Base-by-base conservation (phyloP, 2,113 vertebrate species). In the Trochalopteron elliotii region DNA sequence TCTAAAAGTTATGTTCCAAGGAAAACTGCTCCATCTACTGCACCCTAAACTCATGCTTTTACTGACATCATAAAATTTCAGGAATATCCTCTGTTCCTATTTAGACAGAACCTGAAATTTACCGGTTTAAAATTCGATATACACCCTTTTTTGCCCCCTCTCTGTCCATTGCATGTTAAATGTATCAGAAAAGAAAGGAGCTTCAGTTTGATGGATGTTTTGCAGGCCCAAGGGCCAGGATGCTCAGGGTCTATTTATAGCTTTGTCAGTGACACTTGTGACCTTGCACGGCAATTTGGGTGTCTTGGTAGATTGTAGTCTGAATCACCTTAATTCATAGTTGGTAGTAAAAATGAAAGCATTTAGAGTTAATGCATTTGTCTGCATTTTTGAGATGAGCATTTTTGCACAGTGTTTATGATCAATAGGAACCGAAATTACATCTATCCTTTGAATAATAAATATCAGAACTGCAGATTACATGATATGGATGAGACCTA, bases 171-270 rank as follows among this genome's bases (percentile, higher is more conserved):
- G 74, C 11, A 47, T 2, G 1, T 56, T 87, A 52, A 28, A 37
- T 50, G 31, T 21, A 83, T 74, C 44, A 92, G 49, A 65, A 88
- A 90, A 72, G 35, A 88, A 86, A 77, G 37, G 10, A 22, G 35
- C 21, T 90, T 72, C 28, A 76, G 37, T 94, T 69, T 92, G 75
- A 80, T 83, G 71, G 67, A 85, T 80, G 55, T 71, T 68, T 72
- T 45, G 23, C 17, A 65, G 68, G 15, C 57, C 33, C 61, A 90
- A 71, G 61, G 59, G 49, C 53, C 75, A 72, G 40, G 49, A 68
- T 82, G 49, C 65, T 75, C 57, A 64, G 57, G 30, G 6, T 60
- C 53, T 90, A 28, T 92, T 91, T 88, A 72, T 40, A 72, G 64
- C 59, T 74, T 80, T 86, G 45, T 77, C 68, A 70, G 83, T 87